These are phyloP conservation scores for Saguinus midas DNA, from an alignment of 2,113 vertebrate species.

Conservation along the genomic window DNA sequence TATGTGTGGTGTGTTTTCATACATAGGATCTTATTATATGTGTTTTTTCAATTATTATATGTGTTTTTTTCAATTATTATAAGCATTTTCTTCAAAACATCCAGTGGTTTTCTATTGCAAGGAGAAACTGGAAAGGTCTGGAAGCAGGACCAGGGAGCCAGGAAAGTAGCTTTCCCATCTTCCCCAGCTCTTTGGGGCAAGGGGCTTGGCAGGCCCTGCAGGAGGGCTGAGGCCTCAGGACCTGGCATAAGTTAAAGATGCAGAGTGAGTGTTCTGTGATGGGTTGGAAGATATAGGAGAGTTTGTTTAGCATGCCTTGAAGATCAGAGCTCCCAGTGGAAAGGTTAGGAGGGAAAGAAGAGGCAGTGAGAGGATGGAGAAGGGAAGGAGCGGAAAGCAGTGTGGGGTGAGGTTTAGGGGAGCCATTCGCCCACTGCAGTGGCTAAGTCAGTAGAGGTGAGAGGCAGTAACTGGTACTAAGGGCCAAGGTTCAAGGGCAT, in stretches of 20 bases:
- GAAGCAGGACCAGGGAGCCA: not conserved
- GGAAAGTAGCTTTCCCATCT: not conserved
- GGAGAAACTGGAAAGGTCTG: not conserved
- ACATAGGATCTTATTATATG: not conserved
- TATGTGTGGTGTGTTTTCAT: not conserved
- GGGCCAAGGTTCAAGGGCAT: not conserved
- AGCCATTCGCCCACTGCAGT: not conserved
- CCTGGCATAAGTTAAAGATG: not conserved
- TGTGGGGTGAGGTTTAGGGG: not conserved
- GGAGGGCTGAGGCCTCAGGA: not conserved
- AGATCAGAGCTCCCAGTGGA: not conserved
- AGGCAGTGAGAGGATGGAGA: no score
- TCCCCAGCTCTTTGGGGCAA: not conserved
- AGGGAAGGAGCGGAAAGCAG: not conserved
- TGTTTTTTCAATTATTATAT: not conserved
- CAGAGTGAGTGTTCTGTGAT: not conserved
- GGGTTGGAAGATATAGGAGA: no score
- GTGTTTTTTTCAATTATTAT: not conserved
- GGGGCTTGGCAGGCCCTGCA: not conserved
- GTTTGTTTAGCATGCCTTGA: accelerated
- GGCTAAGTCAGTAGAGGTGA: not conserved
- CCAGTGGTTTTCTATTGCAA: not conserved
- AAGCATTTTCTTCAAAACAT: not conserved
- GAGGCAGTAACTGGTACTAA: not conserved
- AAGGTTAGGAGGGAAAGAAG: not conserved